Evolutionary conservation across 2,888 invertebrate genomes (phyloP).

Genomic region (Mamestra brassicae): DNA sequence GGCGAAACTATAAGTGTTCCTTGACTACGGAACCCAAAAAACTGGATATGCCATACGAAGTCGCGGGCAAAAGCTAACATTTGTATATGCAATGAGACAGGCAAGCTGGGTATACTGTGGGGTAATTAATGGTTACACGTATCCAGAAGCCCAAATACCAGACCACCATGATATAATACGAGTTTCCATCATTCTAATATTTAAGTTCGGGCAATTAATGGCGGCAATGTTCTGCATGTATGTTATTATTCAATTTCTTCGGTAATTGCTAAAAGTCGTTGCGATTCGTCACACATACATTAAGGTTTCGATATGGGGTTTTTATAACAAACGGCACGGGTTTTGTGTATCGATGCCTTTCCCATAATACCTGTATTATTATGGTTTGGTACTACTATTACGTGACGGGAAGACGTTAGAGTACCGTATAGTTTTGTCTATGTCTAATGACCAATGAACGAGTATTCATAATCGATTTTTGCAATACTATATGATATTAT

Average conservation of each 20-base stretch:
- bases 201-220: not conserved
- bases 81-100: no score
- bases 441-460: not conserved
- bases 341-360: conserved; percentile 37
- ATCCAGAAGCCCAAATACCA: conserved; percentile 11
- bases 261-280: conserved; percentile 45
- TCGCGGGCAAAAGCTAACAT: no score
- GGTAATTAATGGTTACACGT: not conserved
- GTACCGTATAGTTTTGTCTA: conserved; percentile 4
- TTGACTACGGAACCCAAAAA: no score
- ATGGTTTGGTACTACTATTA: not conserved
- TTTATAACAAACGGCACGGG: conserved; percentile 34
- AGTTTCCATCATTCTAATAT: not conserved
- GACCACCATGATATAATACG: not conserved
- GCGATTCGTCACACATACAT: conserved; percentile 36
- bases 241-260: conserved; percentile 22
- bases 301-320: conserved; percentile 48
- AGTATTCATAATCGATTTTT: no score
- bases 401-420: not conserved
- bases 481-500: no score
- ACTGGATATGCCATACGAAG: no score
- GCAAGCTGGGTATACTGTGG: no score
- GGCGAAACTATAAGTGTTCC: no score
- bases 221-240: not conserved
- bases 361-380: conserved; percentile 17